Evolutionary conservation across 1,140 invertebrate species (phyloP).

Genomic region (Paramacrobiotus metropolitanus): DNA sequence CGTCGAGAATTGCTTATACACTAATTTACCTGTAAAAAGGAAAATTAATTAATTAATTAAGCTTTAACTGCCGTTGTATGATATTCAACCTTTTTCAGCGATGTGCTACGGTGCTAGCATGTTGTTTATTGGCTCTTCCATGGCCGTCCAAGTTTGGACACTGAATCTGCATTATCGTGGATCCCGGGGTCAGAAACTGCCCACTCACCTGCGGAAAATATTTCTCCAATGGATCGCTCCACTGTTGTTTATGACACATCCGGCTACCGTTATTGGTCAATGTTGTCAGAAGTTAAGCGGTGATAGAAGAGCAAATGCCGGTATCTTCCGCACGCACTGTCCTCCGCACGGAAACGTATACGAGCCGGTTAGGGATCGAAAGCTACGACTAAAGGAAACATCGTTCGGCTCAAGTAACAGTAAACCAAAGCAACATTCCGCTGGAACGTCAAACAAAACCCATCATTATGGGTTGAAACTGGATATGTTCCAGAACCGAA

Average conservation of each 20-base stretch:
- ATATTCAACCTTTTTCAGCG: slow-evolving; percentile 30
- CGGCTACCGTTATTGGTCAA: not conserved
- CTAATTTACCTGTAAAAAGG: too few relatives aligned
- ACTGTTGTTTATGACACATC: not conserved
- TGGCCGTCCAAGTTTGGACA: slow-evolving; percentile 55
- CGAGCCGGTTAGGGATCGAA: not conserved
- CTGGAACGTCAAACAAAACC: not conserved
- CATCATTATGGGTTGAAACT: not conserved
- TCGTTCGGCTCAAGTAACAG: not conserved
- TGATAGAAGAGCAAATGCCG: too few relatives aligned
- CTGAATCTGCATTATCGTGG: slow-evolving; percentile 67
- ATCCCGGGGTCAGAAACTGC: slow-evolving; percentile 46
- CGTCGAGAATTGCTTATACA: too few relatives aligned
- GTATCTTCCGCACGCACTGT: not conserved
- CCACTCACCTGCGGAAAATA: slow-evolving; percentile 32
- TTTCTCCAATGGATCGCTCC: not conserved
- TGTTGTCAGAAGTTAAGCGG: too few relatives aligned
- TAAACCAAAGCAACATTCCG: not conserved
- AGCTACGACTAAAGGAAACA: not conserved
- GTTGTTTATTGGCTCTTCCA: slow-evolving; percentile 63
- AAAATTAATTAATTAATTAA: not conserved
- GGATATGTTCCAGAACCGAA: not conserved
- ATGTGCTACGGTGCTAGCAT: slow-evolving; percentile 76
- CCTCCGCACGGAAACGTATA: not conserved
- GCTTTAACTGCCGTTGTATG: not conserved